Conservation (phyloP, 2,113 vertebrate species). For the Cyprinodon brontotheroides region DNA sequence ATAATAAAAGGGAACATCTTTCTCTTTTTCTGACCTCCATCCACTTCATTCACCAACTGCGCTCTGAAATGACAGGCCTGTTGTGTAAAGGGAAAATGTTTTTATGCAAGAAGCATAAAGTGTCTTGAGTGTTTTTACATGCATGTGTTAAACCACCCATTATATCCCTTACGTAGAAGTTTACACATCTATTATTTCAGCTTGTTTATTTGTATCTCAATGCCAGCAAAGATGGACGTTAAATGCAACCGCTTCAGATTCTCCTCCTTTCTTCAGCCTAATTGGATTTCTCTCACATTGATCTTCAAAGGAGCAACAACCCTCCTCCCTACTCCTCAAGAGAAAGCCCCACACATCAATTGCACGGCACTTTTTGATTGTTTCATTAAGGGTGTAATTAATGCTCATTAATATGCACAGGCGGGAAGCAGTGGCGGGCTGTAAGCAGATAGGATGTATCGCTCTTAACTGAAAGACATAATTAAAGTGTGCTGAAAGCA, state of each 20-base stretch:
- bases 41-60: conserved; percentile 35
- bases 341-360: conserved; percentile 75
- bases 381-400: conserved; percentile 84
- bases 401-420: conserved; percentile 83
- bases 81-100: conserved; percentile 50
- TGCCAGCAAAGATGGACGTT: conserved; percentile 60
- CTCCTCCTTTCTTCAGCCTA: conserved; percentile 73
- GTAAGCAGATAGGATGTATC: conserved; percentile 64
- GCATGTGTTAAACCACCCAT: conserved; percentile 19
- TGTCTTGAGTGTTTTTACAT: conserved; percentile 12
- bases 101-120: conserved; percentile 44
- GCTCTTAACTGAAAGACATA: conserved; percentile 69
- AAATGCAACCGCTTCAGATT: conserved; percentile 71
- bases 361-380: conserved; percentile 75
- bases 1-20: conserved; percentile 45
- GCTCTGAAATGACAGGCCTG: conserved; percentile 37
- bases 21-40: conserved; percentile 32
- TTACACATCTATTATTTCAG: conserved; percentile 41
- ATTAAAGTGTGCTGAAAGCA: conserved; percentile 75
- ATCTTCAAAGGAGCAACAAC: conserved; percentile 78
- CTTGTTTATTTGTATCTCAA: conserved; percentile 42
- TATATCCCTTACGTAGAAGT: conserved; percentile 43
- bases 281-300: conserved; percentile 81
- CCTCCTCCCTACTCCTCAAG: conserved; percentile 67
- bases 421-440: conserved; percentile 61